Conservation (phyloP, 2,888 invertebrate genomes). For the Cylloceria caligata region DNA sequence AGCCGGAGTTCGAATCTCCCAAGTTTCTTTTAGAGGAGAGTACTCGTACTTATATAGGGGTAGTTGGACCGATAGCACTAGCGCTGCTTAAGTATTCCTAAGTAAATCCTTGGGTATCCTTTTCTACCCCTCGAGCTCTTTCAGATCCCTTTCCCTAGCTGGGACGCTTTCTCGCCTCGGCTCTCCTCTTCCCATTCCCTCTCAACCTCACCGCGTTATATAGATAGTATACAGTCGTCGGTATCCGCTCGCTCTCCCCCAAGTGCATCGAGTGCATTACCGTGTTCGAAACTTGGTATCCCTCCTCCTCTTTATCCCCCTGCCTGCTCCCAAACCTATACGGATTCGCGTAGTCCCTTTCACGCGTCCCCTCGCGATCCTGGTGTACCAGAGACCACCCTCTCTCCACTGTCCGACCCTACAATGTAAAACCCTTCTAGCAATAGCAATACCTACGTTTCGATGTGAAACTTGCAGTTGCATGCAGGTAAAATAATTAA, state of each 20-base stretch:
- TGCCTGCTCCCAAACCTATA: conserved; percentile 2
- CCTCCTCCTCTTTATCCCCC: conserved; percentile 67
- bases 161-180: conserved; percentile 50
- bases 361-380: conserved; percentile 18
- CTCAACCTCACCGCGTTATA: conserved; percentile 28
- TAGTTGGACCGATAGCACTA: conserved; percentile 67
- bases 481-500: conserved; percentile 55
- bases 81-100: conserved; percentile 77
- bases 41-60: conserved; percentile 37
- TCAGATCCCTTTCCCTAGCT: conserved; percentile 53
- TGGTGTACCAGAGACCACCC: conserved; percentile 21
- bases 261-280: conserved; percentile 80
- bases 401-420: conserved; percentile 31
- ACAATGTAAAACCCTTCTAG: conserved; percentile 6
- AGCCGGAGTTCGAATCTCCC: conserved; percentile 66
- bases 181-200: conserved; percentile 24
- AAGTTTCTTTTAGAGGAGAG: conserved; percentile 47
- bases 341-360: conserved; percentile 29
- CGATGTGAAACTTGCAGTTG: conserved; percentile 45
- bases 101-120: conserved; percentile 74
- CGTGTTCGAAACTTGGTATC: conserved; percentile 79
- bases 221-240: conserved; percentile 59
- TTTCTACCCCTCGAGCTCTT: conserved; percentile 53
- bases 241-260: conserved; percentile 60
- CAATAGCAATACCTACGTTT: conserved; percentile 20